These are phyloP conservation scores for Agrilus biguttatus DNA, from an alignment of 2,888 invertebrate genomes.

Conservation along the genomic window DNA sequence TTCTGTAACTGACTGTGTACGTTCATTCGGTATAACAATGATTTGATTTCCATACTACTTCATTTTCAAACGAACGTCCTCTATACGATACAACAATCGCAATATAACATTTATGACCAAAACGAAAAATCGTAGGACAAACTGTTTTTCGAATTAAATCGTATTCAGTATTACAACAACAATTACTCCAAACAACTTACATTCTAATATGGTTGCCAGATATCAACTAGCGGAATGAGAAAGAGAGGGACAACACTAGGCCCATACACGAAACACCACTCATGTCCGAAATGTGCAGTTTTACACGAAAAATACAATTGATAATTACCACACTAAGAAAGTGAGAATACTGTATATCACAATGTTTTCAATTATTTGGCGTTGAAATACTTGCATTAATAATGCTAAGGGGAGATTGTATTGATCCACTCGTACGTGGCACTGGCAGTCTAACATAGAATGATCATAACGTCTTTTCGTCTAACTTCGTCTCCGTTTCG, in stretches of 20 bases:
- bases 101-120: too few species aligned
- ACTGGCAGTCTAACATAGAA: constrained; percentile 18
- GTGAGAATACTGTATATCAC: constrained; percentile 33
- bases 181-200: constrained; percentile 5
- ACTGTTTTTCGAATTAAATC: too few species aligned
- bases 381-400: constrained; percentile 29
- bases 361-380: constrained; percentile 32
- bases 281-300: constrained; percentile 16
- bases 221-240: constrained; percentile 20
- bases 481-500: constrained; percentile 10
- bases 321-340: constrained; percentile 13
- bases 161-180: not conserved
- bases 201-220: constrained; percentile 29
- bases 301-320: constrained; percentile 10
- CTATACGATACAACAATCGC: too few species aligned
- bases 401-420: constrained; percentile 21
- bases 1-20: too few species aligned
- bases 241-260: constrained; percentile 20
- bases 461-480: constrained; percentile 3
- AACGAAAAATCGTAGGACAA: too few species aligned
- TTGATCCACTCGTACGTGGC: constrained; percentile 32
- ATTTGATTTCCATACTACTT: too few species aligned
- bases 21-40: too few species aligned
- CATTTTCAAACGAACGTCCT: too few species aligned
- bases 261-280: constrained; percentile 20